Evolutionary conservation across 2,113 vertebrate genomes (phyloP).

Genomic region (Erinaceus europaeus): DNA sequence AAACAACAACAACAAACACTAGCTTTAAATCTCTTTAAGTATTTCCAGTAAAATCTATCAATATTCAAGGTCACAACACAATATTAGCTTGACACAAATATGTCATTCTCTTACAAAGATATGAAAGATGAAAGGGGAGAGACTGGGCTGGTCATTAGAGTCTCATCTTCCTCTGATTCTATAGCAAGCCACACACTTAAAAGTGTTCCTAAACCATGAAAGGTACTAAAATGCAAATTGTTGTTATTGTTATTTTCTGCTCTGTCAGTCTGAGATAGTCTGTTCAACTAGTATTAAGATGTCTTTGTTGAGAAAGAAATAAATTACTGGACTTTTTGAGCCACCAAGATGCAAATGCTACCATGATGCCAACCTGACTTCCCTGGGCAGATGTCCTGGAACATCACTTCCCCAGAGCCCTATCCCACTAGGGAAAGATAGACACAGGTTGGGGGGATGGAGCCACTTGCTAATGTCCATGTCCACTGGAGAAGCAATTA

Average conservation of each 20-base stretch:
- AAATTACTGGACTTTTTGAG: too few relatives aligned
- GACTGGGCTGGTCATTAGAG: not conserved
- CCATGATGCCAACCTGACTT: too few relatives aligned
- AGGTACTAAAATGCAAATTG: not conserved
- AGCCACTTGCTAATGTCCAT: too few relatives aligned
- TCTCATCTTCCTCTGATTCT: not conserved
- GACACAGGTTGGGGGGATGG: too few relatives aligned
- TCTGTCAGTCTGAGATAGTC: not conserved
- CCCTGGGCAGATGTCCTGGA: too few relatives aligned
- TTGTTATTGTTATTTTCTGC: not conserved
- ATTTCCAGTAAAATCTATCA: not conserved
- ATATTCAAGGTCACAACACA: not conserved
- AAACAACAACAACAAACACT: not conserved
- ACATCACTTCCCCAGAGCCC: too few relatives aligned
- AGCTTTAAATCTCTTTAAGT: not conserved
- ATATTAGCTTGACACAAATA: not conserved
- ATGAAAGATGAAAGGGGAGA: not conserved
- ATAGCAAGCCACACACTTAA: not conserved
- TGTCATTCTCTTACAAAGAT: too few relatives aligned
- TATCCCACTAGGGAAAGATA: too few relatives aligned
- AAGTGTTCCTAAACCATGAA: not conserved
- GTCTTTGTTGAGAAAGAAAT: conserved; percentile 23
- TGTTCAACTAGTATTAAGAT: not conserved
- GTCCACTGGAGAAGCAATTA: too few relatives aligned
- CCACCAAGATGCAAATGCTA: too few relatives aligned